Conservation (phyloP, 1,140 invertebrate species). For the Ladona fulva region DNA sequence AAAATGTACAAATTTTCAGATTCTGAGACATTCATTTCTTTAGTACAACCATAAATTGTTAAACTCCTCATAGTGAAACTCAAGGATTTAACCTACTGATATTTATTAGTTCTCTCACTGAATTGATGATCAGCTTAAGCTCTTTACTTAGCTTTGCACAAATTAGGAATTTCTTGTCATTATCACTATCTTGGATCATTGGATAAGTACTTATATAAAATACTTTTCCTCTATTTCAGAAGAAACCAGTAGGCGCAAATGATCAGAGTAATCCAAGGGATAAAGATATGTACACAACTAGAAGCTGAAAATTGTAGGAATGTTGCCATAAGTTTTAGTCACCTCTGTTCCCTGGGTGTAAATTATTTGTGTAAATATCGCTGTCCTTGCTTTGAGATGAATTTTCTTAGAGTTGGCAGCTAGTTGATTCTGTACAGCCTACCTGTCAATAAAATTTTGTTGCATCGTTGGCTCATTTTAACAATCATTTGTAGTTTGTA, state of each 20-base stretch:
- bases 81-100: too few species aligned
- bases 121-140: too few species aligned
- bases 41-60: too few species aligned
- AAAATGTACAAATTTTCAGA: too few species aligned
- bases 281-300: not conserved
- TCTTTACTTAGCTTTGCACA: too few species aligned
- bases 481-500: too few species aligned
- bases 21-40: too few species aligned
- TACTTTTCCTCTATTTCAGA: not conserved
- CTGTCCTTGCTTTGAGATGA: not conserved
- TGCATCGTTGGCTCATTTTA: not conserved
- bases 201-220: not conserved
- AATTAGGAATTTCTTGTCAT: too few species aligned
- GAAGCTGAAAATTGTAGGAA: not conserved
- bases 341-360: not conserved
- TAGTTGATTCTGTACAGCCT: not conserved
- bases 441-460: not conserved
- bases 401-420: not conserved
- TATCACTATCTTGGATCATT: not conserved
- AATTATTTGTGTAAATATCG: not conserved
- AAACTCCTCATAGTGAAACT: too few species aligned
- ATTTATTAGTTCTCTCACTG: too few species aligned
- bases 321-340: not conserved
- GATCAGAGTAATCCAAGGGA: not conserved
- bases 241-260: not conserved